Percentiles rank a stretch among this genome's conserved stretches.
Evolutionary conservation across 2,113 vertebrate species (phyloP).

Genomic region (Oxyruncus cristatus): DNA sequence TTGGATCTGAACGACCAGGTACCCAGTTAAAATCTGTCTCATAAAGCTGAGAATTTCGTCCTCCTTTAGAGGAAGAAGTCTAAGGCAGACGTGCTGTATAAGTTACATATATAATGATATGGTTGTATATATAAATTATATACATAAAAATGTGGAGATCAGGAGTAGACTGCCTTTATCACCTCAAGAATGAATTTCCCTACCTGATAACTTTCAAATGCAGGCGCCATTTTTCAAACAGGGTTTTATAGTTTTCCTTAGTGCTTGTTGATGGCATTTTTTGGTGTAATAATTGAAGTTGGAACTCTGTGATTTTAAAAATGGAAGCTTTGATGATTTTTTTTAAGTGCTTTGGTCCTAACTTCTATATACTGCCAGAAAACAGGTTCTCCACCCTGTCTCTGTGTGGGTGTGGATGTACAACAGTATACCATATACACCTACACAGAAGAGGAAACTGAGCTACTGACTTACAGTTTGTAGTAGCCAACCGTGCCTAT

Average conservation of each 20-base stretch:
- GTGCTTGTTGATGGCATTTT: slow-evolving; percentile 49
- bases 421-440: slow-evolving; percentile 11
- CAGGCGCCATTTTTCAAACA: slow-evolving; percentile 45
- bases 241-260: slow-evolving; percentile 46
- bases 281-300: slow-evolving; percentile 31
- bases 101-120: slow-evolving; percentile 47
- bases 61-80: slow-evolving; percentile 12
- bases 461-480: slow-evolving; percentile 68
- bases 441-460: slow-evolving; percentile 65
- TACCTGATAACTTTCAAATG: slow-evolving; percentile 56
- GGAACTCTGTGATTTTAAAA: slow-evolving; percentile 62
- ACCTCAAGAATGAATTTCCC: slow-evolving; percentile 49
- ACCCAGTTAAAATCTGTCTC: background rate
- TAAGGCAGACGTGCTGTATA: slow-evolving; percentile 13
- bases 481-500: slow-evolving; percentile 81
- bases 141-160: background rate
- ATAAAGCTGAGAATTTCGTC: background rate
- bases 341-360: slow-evolving; percentile 68
- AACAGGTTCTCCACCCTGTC: slow-evolving; percentile 60
- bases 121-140: slow-evolving; percentile 55
- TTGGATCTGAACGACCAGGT: background rate
- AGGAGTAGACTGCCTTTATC: slow-evolving; percentile 39
- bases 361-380: slow-evolving; percentile 76
- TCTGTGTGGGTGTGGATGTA: slow-evolving; percentile 48
- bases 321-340: slow-evolving; percentile 66